These are phyloP conservation scores for Steinernema scapterisci DNA, from an alignment of 2,888 invertebrate species.

Conservation along the genomic window DNA sequence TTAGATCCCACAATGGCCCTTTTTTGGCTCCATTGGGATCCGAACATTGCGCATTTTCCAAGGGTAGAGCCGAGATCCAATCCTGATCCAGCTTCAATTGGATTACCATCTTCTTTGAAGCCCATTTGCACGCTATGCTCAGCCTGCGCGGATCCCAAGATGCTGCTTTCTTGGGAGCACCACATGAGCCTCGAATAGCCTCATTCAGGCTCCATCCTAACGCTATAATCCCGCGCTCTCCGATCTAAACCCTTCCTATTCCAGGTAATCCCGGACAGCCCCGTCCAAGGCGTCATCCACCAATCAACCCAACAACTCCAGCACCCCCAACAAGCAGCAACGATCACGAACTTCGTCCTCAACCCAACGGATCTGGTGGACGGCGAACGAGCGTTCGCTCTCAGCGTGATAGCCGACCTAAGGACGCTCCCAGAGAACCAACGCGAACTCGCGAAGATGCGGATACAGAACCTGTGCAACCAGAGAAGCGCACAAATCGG, in stretches of 20 bases:
- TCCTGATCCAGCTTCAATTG: too few relatives aligned
- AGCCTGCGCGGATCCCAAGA: too few relatives aligned
- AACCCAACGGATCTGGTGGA: constrained; percentile 52
- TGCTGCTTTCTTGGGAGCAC: too few relatives aligned
- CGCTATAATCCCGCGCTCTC: constrained; percentile 12
- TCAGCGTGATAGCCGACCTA: constrained; percentile 59
- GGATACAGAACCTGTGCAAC: constrained; percentile 47
- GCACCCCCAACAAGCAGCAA: constrained; percentile 5
- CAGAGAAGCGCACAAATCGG: constrained; percentile 3
- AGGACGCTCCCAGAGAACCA: constrained; percentile 49
- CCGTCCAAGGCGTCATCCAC: constrained; percentile 4
- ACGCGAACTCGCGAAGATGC: constrained; percentile 51
- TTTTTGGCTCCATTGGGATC: too few relatives aligned
- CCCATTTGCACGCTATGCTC: too few relatives aligned
- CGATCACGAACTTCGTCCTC: constrained; percentile 34
- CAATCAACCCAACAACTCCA: constrained; percentile 35
- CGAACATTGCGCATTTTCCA: too few relatives aligned
- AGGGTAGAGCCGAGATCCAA: too few relatives aligned
- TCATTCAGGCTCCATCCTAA: too few relatives aligned
- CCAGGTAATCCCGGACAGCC: background rate
- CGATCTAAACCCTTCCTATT: background rate
- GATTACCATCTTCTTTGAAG: too few relatives aligned
- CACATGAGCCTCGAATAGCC: too few relatives aligned
- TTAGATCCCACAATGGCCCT: too few relatives aligned
- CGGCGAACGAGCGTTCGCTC: constrained; percentile 62